Percentiles rank a stretch among this genome's conserved stretches.
These are phyloP conservation scores for Centropus bengalensis DNA, from an alignment of 2,113 vertebrate species.

Conservation along the genomic window DNA sequence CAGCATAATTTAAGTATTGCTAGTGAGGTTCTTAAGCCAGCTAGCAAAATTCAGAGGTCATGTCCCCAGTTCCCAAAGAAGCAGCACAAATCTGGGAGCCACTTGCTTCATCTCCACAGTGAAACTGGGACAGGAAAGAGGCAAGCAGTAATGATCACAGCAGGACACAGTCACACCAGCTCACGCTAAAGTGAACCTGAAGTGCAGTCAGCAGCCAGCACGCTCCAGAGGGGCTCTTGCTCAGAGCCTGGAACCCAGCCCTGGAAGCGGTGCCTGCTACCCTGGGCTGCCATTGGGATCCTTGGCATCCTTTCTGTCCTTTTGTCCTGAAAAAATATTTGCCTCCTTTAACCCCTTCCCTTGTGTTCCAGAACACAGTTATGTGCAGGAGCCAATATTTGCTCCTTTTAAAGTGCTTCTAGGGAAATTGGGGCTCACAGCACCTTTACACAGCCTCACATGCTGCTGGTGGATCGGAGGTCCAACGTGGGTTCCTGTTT, in stretches of 20 bases:
- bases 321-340: not conserved
- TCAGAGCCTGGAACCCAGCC: not conserved
- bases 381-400: not conserved
- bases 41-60: not conserved
- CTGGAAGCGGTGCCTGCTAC: not conserved
- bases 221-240: not conserved
- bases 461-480: not conserved
- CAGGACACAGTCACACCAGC: not conserved
- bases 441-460: not conserved
- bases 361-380: not conserved
- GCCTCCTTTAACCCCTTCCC: not conserved
- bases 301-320: not conserved
- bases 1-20: not conserved
- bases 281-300: not conserved
- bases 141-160: not conserved
- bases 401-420: not conserved
- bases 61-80: not conserved
- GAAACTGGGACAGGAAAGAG: slow-evolving; percentile 1
- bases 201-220: not conserved
- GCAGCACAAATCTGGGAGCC: not conserved
- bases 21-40: not conserved
- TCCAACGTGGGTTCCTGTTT: not conserved
- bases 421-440: not conserved
- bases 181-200: not conserved
- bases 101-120: not conserved